Percentiles rank a stretch among this genome's conserved stretches.
Evolutionary conservation across 2,113 vertebrate species (phyloP).

Genomic region (Cryptomyrus ogoouensis): DNA sequence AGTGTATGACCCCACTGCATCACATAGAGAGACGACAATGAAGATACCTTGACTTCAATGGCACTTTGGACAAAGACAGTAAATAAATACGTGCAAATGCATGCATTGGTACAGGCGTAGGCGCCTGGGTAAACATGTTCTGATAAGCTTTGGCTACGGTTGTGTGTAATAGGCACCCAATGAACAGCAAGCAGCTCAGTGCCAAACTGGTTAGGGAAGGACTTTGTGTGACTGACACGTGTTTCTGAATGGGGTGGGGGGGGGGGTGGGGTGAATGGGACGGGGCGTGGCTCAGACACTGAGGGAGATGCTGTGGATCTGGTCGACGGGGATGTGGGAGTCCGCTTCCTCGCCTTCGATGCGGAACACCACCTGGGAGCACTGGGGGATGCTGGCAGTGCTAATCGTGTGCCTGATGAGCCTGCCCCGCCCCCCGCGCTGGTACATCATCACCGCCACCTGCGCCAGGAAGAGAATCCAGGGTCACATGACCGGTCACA

Average conservation of each 20-base stretch:
- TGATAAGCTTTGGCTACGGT: neutral
- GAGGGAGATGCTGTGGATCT: slow-evolving; percentile 58
- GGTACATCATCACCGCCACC: slow-evolving; percentile 64
- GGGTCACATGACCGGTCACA: neutral
- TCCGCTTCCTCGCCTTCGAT: slow-evolving; percentile 53
- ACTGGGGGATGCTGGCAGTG: slow-evolving; percentile 57
- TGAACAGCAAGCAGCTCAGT: neutral
- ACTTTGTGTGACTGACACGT: neutral
- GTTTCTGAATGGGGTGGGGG: neutral
- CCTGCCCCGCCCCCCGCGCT: slow-evolving; percentile 57
- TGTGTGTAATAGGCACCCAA: neutral
- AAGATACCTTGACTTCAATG: neutral
- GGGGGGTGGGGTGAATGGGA: neutral
- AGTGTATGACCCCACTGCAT: neutral
- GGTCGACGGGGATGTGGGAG: slow-evolving; percentile 48
- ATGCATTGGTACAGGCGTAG: neutral
- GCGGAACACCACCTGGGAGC: slow-evolving; percentile 56
- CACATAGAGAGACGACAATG: neutral
- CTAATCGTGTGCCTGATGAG: slow-evolving; percentile 53
- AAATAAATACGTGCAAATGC: neutral
- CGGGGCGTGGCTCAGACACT: slow-evolving; percentile 45
- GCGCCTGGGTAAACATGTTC: neutral
- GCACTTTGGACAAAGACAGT: neutral
- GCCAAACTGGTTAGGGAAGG: neutral
- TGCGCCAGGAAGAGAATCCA: slow-evolving; percentile 20